Conservation (phyloP, 2,888 invertebrate species). For the Carabus problematicus region DNA sequence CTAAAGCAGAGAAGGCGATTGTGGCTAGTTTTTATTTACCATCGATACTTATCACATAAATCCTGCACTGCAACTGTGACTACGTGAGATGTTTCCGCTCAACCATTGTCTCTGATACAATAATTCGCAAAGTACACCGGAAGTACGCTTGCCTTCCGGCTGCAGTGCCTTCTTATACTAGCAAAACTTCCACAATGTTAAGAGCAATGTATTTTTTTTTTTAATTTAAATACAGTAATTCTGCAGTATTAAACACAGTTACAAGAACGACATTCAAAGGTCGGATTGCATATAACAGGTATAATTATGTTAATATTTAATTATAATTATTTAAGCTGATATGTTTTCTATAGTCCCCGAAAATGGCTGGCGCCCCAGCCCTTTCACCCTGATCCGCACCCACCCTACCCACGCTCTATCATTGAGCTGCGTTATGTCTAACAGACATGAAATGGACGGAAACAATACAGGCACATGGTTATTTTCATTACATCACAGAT, state of each 20-base stretch:
- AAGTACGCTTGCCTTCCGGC: not conserved
- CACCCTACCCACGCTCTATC: slow-evolving; percentile 58
- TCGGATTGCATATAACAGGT: slow-evolving; percentile 62
- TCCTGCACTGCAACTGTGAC: slow-evolving; percentile 44
- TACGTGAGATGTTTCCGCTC: slow-evolving; percentile 29
- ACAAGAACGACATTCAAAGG: slow-evolving; percentile 61
- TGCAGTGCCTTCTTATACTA: slow-evolving; percentile 36
- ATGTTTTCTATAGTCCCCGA: slow-evolving; percentile 76
- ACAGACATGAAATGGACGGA: slow-evolving; percentile 61
- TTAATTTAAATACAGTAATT: slow-evolving; percentile 53
- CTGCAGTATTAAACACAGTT: slow-evolving; percentile 58
- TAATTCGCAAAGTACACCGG: not conserved
- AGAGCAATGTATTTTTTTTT: slow-evolving; percentile 52
- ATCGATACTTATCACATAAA: slow-evolving; percentile 59
- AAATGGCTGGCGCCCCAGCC: slow-evolving; percentile 57
- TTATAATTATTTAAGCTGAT: slow-evolving; percentile 70
- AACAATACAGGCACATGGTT: slow-evolving; percentile 57
- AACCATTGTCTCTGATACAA: slow-evolving; percentile 29
- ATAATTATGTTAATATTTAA: slow-evolving; percentile 63
- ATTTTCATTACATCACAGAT: slow-evolving; percentile 18
- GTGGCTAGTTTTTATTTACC: slow-evolving; percentile 59
- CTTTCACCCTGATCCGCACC: slow-evolving; percentile 59
- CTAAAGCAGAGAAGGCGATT: slow-evolving; percentile 65
- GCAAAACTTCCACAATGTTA: slow-evolving; percentile 53
- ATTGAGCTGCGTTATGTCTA: slow-evolving; percentile 57